phyloP scores from a whole-genome alignment of 2,888 invertebrate species.

The Tetragonisca angustula region DNA sequence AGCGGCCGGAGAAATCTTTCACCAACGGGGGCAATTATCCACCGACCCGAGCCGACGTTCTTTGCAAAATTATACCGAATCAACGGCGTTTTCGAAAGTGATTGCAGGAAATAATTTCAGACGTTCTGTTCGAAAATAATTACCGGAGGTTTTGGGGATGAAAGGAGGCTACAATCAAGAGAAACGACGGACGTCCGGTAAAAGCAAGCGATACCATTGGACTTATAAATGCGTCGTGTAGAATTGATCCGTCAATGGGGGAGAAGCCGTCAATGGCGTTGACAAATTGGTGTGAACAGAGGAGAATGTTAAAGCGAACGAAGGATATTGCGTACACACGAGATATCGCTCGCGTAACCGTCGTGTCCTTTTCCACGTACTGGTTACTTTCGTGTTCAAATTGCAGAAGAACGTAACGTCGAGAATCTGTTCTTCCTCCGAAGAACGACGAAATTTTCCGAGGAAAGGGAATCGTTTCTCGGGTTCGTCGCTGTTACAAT shows the following conservation, averaged over 20 bases:
- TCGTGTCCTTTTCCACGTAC: slow-evolving; percentile 22
- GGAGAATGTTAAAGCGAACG: slow-evolving; percentile 42
- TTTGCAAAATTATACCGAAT: neutral
- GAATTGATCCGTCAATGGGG: slow-evolving; percentile 43
- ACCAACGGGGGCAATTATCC: neutral
- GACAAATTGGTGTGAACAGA: slow-evolving; percentile 49
- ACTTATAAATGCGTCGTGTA: slow-evolving; percentile 51
- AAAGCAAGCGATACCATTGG: slow-evolving; percentile 22
- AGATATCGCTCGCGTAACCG: slow-evolving; percentile 30
- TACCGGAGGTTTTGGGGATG: neutral
- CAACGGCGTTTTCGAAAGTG: neutral
- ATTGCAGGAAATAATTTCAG: neutral
- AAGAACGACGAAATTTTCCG: neutral
- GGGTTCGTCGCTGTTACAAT: neutral
- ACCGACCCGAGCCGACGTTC: neutral
- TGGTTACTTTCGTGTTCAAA: neutral
- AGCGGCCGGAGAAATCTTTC: neutral
- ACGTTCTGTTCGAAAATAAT: too few species aligned
- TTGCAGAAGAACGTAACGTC: neutral
- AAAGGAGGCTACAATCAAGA: slow-evolving; percentile 15
- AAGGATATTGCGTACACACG: slow-evolving; percentile 31
- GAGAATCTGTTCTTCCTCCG: neutral
- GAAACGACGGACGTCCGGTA: neutral
- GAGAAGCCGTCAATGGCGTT: slow-evolving; percentile 25
- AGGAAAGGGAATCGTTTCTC: neutral